A percentile compares a stretch with the other conserved stretches of the same genome.
phyloP scores from a whole-genome alignment of 2,888 invertebrate genomes.

The Machimus rusticus region DNA sequence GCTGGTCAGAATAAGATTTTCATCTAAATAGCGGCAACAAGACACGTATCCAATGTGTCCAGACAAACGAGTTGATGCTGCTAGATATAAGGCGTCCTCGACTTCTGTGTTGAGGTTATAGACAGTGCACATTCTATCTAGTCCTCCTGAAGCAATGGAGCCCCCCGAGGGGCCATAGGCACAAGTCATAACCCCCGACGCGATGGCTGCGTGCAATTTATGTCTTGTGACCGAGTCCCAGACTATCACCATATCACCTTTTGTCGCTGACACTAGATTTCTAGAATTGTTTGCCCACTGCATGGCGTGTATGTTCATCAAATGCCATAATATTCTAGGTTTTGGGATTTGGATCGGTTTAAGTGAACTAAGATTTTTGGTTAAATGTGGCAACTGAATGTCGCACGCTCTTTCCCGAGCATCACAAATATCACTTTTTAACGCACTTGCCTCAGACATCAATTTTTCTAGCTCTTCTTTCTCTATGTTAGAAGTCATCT shows the following conservation, averaged over 20 bases:
- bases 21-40: conserved; percentile 97
- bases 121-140: conserved; percentile 98
- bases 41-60: conserved; percentile 98
- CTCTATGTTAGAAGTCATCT: neutral
- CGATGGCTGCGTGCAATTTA: conserved; percentile 98
- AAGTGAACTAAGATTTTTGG: conserved; percentile 93
- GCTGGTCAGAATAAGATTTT: conserved; percentile 94
- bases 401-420: conserved; percentile 97
- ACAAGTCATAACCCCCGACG: conserved; percentile 99
- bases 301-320: conserved; percentile 99
- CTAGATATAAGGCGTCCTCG: conserved; percentile 84
- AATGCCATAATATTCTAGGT: conserved; percentile 91
- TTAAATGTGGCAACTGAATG: conserved; percentile 92
- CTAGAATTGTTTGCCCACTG: conserved; percentile 98
- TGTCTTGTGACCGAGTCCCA: conserved; percentile 99
- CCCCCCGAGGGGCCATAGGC: conserved; percentile 98
- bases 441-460: conserved; percentile 96
- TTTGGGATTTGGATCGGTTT: conserved; percentile 99
- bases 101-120: conserved; percentile 88
- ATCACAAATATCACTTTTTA: conserved; percentile 97
- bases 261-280: conserved; percentile 96
- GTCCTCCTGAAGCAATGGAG: conserved; percentile 96
- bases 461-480: conserved; percentile 83
- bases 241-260: conserved; percentile 98
- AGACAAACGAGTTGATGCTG: conserved; percentile 94